Conservation (phyloP, 2,797 vertebrate species). For the Propithecus perrieri region DNA sequence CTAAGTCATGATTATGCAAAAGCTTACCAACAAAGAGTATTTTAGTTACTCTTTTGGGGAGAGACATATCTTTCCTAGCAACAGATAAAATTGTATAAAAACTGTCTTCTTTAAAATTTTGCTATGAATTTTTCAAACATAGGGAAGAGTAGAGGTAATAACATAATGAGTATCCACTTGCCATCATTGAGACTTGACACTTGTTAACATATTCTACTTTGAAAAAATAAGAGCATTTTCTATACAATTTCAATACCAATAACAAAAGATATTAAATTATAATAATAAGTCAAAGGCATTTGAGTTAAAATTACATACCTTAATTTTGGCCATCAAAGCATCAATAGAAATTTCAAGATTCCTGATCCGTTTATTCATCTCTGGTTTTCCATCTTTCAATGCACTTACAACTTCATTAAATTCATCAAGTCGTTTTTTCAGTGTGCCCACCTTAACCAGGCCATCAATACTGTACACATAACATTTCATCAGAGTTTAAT, state of each 20-base stretch:
- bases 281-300: neutral
- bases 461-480: conserved; percentile 91
- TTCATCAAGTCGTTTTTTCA: conserved; percentile 92
- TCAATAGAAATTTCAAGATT: conserved; percentile 92
- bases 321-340: conserved; percentile 91
- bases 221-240: conserved; percentile 36
- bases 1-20: neutral
- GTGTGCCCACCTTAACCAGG: conserved; percentile 91
- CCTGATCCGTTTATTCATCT: conserved; percentile 92
- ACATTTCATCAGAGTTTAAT: neutral
- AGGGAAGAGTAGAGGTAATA: neutral
- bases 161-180: neutral
- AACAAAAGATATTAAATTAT: neutral
- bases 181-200: neutral
- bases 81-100: neutral
- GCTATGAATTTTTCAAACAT: neutral
- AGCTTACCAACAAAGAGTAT: neutral
- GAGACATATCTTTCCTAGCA: neutral
- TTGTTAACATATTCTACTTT: neutral
- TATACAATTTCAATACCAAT: conserved; percentile 3
- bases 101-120: neutral
- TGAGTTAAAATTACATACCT: conserved; percentile 86
- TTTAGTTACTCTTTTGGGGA: neutral
- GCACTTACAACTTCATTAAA: conserved; percentile 94
- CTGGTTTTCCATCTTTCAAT: conserved; percentile 95